Percentiles rank a stretch among this genome's conserved stretches.
Evolutionary conservation across 1,140 invertebrate genomes (phyloP).

Genomic region (Druon quercuslanigerum): DNA sequence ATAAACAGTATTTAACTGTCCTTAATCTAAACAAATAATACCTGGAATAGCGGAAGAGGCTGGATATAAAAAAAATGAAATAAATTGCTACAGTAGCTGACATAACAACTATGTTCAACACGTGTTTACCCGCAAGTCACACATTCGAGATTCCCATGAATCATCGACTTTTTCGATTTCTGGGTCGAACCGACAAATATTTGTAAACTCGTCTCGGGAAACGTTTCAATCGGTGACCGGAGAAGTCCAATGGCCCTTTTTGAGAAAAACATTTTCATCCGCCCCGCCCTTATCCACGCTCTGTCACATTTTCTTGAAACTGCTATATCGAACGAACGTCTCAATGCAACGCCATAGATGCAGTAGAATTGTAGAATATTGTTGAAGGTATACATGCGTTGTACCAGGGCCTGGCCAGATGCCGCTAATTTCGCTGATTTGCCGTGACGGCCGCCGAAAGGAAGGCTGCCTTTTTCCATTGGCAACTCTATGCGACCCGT

Average conservation of each 20-base stretch:
- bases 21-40: background rate
- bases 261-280: slow-evolving; percentile 47
- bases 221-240: slow-evolving; percentile 39
- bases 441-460: slow-evolving; percentile 56
- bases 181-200: slow-evolving; percentile 51
- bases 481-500: slow-evolving; percentile 25
- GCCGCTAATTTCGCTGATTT: slow-evolving; percentile 69
- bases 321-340: slow-evolving; percentile 35
- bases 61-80: background rate
- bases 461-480: slow-evolving; percentile 37
- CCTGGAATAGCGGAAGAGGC: background rate
- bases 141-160: slow-evolving; percentile 27
- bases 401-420: slow-evolving; percentile 53
- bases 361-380: too few species aligned
- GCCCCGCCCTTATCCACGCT: slow-evolving; percentile 48
- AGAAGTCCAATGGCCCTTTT: slow-evolving; percentile 38
- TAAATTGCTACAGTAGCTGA: background rate
- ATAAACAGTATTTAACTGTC: too few species aligned
- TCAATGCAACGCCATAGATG: background rate
- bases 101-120: slow-evolving; percentile 22
- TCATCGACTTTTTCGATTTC: slow-evolving; percentile 30
- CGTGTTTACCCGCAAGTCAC: slow-evolving; percentile 27
- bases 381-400: background rate
- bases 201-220: slow-evolving; percentile 56
- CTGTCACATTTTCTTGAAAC: slow-evolving; percentile 48